phyloP scores from a whole-genome alignment of 2,113 vertebrate species.

The Saiga tatarica region DNA sequence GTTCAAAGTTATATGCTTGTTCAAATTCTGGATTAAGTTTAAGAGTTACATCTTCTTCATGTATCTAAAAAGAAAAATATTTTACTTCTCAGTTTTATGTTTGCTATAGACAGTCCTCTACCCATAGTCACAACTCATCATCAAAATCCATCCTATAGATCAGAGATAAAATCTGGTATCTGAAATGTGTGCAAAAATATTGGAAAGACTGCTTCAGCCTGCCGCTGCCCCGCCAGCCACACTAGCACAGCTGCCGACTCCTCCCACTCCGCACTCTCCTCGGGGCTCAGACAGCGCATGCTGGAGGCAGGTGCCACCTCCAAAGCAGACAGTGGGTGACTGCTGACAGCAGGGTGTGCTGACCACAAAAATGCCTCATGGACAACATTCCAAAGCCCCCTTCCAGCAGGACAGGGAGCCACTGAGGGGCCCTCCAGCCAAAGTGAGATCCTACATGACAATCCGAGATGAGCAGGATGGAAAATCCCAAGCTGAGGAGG shows the following conservation, averaged over 20 bases:
- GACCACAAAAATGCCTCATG: too few species aligned
- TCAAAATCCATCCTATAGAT: background rate
- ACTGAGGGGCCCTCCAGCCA: background rate
- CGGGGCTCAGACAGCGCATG: fast-evolving
- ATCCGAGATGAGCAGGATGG: background rate
- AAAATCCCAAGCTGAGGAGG: background rate
- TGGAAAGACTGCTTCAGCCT: background rate
- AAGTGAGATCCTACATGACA: background rate
- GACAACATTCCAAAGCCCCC: background rate
- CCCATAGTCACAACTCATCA: background rate
- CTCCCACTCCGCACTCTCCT: fast-evolving
- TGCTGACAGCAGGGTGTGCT: background rate
- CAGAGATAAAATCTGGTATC: background rate
- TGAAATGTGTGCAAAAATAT: background rate
- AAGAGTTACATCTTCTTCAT: slow-evolving; percentile 89
- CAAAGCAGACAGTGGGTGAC: background rate
- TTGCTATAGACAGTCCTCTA: background rate
- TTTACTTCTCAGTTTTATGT: background rate
- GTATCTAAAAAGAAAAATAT: slow-evolving; percentile 77
- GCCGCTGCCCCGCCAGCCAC: background rate
- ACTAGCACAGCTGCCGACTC: background rate
- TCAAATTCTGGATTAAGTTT: slow-evolving; percentile 88
- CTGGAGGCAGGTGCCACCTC: background rate
- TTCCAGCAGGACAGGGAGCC: background rate
- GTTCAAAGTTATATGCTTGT: slow-evolving; percentile 88